Percentiles rank a stretch among this genome's conserved stretches.
Conservation (phyloP, 92 coral and sea anemone genomes). For the Epizoanthus stellaris region DNA sequence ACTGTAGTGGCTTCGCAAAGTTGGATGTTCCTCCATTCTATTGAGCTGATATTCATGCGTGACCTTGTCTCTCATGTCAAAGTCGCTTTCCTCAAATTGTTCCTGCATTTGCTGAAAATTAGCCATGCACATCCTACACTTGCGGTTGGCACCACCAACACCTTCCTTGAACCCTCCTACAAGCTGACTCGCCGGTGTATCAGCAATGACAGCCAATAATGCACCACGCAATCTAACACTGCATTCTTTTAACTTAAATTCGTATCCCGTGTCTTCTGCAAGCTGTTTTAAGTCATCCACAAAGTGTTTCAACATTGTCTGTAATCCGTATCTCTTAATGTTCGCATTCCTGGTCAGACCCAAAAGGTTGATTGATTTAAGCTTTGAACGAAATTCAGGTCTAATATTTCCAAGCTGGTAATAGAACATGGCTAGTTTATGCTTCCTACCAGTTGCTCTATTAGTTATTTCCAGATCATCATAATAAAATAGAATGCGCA, state of each 20-base stretch:
- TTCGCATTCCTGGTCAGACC: neutral
- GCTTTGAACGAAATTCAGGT: slow-evolving; percentile 6
- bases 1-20: slow-evolving; percentile 16
- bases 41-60: neutral
- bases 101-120: slow-evolving; percentile 6
- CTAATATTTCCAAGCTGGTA: slow-evolving; percentile 3
- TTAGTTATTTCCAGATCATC: slow-evolving; percentile 1
- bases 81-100: slow-evolving; percentile 3
- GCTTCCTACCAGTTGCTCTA: slow-evolving; percentile 1
- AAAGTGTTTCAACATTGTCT: neutral
- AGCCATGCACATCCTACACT: slow-evolving; percentile 10
- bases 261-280: neutral
- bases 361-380: slow-evolving; percentile 3
- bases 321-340: neutral
- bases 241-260: neutral
- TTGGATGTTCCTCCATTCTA: slow-evolving; percentile 20
- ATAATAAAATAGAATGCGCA: neutral
- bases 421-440: slow-evolving; percentile 1
- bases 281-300: slow-evolving; percentile 9
- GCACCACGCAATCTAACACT: slow-evolving; percentile 8
- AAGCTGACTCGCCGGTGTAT: slow-evolving; percentile 62
- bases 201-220: slow-evolving; percentile 44
- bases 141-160: slow-evolving; percentile 6
- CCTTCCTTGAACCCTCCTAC: slow-evolving; percentile 6
- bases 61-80: slow-evolving; percentile 7